Conservation (phyloP, 2,113 vertebrate species). For the Oncorhynchus keta region DNA sequence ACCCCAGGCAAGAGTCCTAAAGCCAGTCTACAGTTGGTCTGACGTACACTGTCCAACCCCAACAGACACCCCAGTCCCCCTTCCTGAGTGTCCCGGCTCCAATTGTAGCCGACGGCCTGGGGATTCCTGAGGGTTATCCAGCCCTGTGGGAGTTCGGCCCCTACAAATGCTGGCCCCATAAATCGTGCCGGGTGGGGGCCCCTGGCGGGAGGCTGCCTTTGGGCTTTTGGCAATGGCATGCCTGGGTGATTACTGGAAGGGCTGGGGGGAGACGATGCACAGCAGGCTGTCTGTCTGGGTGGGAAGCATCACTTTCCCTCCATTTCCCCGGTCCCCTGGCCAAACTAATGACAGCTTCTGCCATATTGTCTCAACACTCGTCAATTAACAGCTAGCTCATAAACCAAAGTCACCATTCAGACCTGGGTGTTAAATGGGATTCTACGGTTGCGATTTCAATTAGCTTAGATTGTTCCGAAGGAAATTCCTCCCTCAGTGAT, state of each 20-base stretch:
- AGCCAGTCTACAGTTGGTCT: background rate
- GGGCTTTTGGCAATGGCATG: background rate
- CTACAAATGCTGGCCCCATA: background rate
- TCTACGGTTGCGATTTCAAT: background rate
- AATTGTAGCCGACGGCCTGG: background rate
- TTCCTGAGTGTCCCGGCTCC: background rate
- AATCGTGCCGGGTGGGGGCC: background rate
- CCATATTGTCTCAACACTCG: background rate
- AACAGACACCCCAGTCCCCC: background rate
- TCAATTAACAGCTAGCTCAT: conserved; percentile 7
- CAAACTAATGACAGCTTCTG: background rate
- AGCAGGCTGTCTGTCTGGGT: background rate
- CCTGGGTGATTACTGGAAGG: background rate
- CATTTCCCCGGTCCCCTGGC: background rate
- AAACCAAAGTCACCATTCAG: conserved; percentile 17
- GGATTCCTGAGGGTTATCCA: conserved; percentile 21
- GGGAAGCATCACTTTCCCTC: background rate
- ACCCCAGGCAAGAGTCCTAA: background rate
- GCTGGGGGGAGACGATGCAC: background rate
- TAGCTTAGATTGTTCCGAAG: background rate
- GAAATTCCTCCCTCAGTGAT: background rate
- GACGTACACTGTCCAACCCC: background rate
- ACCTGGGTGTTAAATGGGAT: conserved; percentile 11
- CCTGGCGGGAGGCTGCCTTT: background rate
- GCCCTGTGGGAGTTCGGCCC: conserved; percentile 17